These are phyloP conservation scores for Antheraea yamamai DNA, from an alignment of 2,888 invertebrate genomes.

Conservation along the genomic window DNA sequence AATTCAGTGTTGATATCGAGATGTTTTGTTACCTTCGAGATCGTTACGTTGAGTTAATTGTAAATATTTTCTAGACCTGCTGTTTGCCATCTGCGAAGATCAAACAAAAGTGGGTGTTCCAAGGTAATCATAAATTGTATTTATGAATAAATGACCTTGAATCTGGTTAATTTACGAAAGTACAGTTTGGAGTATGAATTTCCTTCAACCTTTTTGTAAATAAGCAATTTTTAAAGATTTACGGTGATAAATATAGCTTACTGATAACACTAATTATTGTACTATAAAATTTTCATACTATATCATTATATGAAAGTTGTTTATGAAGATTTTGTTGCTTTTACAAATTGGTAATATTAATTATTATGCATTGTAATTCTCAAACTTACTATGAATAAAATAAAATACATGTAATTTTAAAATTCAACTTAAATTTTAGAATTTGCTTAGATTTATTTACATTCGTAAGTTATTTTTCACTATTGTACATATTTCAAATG, in stretches of 20 bases:
- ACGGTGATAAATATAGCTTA: neutral
- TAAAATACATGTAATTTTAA: too few species aligned
- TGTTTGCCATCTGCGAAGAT: conserved; percentile 30
- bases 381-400: too few species aligned
- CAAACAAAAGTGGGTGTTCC: conserved; percentile 25
- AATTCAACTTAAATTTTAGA: too few species aligned
- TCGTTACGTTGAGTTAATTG: conserved; percentile 40
- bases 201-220: conserved; percentile 9
- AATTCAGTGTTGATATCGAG: conserved; percentile 33
- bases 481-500: too few species aligned
- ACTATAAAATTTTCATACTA: neutral
- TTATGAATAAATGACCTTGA: conserved; percentile 42
- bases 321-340: neutral
- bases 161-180: conserved; percentile 35
- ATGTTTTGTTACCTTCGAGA: conserved; percentile 43
- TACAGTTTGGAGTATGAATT: conserved; percentile 19
- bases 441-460: too few species aligned
- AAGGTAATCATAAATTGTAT: conserved; percentile 37
- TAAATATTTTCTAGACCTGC: conserved; percentile 43
- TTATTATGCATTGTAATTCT: too few species aligned
- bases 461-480: too few species aligned
- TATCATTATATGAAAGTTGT: neutral
- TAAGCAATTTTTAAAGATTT: neutral
- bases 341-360: too few species aligned
- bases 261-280: neutral